Conservation (phyloP, 1,140 invertebrate species). For the Mesaphorura yosii region DNA sequence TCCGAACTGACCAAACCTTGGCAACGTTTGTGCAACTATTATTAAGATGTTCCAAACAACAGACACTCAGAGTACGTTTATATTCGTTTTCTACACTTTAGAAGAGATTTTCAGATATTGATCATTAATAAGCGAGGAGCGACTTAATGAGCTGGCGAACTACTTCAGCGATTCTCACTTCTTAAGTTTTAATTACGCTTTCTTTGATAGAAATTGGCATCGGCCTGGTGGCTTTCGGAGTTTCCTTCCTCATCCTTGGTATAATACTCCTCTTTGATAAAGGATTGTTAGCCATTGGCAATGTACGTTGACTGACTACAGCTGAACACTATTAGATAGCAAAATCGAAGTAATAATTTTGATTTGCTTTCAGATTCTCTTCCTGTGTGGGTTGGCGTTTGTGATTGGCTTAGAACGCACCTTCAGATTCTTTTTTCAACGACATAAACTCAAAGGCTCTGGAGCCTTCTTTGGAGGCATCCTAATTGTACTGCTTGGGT, state of each 20-base stretch:
- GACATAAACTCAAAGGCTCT: conserved; percentile 88
- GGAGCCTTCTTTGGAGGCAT: conserved; percentile 90
- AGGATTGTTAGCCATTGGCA: conserved; percentile 93
- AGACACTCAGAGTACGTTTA: conserved; percentile 28
- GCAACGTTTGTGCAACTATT: no score
- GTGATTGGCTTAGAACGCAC: conserved; percentile 93
- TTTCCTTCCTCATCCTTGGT: conserved; percentile 89
- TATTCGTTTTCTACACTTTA: background rate
- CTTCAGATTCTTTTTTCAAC: conserved; percentile 95
- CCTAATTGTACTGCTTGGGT: conserved; percentile 84
- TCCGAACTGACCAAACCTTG: no score
- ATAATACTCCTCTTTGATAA: conserved; percentile 93
- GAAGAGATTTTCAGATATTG: no score
- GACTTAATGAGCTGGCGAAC: no score
- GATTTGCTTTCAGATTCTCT: conserved; percentile 70
- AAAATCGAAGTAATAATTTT: no score
- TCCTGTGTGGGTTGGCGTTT: conserved; percentile 85
- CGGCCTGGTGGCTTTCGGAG: conserved; percentile 88
- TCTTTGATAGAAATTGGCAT: conserved; percentile 85
- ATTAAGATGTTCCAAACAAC: conserved; percentile 25
- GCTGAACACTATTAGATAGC: background rate
- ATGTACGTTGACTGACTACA: conserved; percentile 55
- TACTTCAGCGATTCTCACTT: background rate
- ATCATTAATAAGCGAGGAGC: no score
- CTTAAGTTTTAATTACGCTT: background rate